phyloP scores from a whole-genome alignment of 2,113 vertebrate genomes.

The Oreocharis arfaki region DNA sequence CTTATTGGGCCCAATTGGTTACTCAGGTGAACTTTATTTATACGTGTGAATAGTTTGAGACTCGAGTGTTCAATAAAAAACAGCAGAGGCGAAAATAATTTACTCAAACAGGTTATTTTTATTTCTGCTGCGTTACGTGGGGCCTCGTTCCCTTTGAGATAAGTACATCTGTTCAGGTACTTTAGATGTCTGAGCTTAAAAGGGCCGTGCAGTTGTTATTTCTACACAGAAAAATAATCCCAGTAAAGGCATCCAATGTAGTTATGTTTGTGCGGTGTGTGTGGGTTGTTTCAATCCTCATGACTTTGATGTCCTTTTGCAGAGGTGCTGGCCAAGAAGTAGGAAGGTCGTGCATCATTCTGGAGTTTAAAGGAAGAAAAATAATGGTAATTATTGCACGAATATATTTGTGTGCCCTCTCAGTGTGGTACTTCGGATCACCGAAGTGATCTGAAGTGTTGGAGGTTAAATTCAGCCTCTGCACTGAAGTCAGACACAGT shows the following conservation, averaged over 20 bases:
- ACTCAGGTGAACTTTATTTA: accelerated
- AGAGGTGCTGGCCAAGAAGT: slow-evolving; percentile 98
- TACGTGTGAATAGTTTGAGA: background rate
- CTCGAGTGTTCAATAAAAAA: accelerated
- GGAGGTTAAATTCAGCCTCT: background rate
- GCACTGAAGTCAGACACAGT: background rate
- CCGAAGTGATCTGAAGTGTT: background rate
- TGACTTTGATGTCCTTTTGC: background rate
- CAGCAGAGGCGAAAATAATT: background rate
- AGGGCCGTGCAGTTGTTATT: background rate
- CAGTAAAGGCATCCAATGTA: accelerated
- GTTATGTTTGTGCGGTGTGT: accelerated
- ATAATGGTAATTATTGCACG: slow-evolving; percentile 84
- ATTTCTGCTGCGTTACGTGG: background rate
- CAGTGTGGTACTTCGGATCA: background rate
- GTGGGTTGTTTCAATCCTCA: background rate
- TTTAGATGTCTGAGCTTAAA: background rate
- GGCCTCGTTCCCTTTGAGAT: background rate
- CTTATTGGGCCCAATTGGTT: background rate
- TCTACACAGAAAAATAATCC: background rate
- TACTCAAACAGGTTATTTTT: background rate
- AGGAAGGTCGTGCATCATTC: slow-evolving; percentile 94
- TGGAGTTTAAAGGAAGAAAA: slow-evolving; percentile 99
- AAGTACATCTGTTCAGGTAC: background rate
- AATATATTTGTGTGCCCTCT: background rate